These are phyloP conservation scores for Apteryx owenii DNA, from an alignment of 2,113 vertebrate genomes.

Conservation along the genomic window DNA sequence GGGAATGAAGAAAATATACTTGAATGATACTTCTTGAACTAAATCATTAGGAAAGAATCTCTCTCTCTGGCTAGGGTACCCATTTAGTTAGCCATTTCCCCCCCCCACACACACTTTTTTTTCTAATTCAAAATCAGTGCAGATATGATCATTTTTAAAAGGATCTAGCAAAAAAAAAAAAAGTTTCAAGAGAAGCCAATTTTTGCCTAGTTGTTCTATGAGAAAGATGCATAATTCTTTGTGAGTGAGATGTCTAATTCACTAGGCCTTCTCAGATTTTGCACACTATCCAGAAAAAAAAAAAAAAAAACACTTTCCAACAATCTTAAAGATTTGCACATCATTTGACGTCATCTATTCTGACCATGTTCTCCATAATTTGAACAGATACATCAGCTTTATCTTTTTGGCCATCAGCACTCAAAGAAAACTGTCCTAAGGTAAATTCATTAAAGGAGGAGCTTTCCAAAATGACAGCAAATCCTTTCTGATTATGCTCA, in stretches of 20 bases:
- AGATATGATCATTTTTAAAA: neutral
- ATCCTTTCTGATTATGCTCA: slow-evolving; percentile 49
- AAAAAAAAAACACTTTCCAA: neutral
- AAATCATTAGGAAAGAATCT: neutral
- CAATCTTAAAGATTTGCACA: rapidly evolving
- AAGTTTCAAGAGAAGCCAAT: neutral
- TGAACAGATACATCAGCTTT: neutral
- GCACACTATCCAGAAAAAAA: rapidly evolving
- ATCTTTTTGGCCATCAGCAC: neutral
- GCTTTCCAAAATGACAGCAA: slow-evolving; percentile 34
- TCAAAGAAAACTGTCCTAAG: neutral
- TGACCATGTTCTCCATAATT: neutral
- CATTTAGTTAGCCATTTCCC: neutral
- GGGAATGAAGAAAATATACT: neutral
- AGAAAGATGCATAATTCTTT: neutral
- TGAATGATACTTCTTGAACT: neutral
- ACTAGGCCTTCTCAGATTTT: neutral
- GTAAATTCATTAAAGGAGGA: slow-evolving; percentile 9
- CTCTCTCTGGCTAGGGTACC: neutral
- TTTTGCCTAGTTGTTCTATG: neutral
- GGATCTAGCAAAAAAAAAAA: neutral
- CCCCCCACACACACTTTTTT: rapidly evolving
- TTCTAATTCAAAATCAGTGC: neutral
- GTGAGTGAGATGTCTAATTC: neutral
- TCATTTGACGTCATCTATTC: neutral